Evolutionary conservation across 2,113 vertebrate species (phyloP), one percentile per base, ranked within the genome.

Genomic region (Salvelinus alpinus): DNA sequence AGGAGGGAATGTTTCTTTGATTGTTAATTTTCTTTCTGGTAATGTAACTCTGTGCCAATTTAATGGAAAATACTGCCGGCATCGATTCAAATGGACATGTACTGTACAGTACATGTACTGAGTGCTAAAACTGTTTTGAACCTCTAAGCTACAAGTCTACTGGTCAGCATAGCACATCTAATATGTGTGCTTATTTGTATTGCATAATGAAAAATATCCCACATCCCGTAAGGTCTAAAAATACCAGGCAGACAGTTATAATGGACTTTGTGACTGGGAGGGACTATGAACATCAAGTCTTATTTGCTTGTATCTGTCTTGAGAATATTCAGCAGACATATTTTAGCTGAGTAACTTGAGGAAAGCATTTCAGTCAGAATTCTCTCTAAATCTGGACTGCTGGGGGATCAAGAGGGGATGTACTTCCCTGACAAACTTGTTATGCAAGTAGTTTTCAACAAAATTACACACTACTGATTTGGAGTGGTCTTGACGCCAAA

Each of bases 1-100:
- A 85, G 79, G 65, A 80, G 75, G 20, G 57, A 62, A 9, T 29
- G 72, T 74, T 64, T 71, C 24, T 62, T 34, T 73, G 38, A 38
- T 60, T 70, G n/a, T 25, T 34, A 16, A 70, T 74, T 75, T 22
- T 47, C 38, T 64, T 20, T 27, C 54, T 14, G 57, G 16, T 60
- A 24, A 22, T 62, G 59, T 62, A 22, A 62, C n/a, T 22, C 59
- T 62, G 59, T 62, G 51, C 51, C 51, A 54, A 54, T 62, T 62
- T 62, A 62, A 22, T 62, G 59, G n/a, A 31, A 62, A n/a, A 62
- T 62, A 22, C 5, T 22, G n/a, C 22, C 13, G 59, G 18, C 59
- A 22, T 62, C 9, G 9, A 62, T 62, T 62, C 25, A 13, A 62
- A 62, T 22, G 59, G 59, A 62, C 3, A 54, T 54, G 51, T 54